Evolutionary conservation across 2,888 invertebrate genomes (phyloP).

Genomic region (Patella depressa): DNA sequence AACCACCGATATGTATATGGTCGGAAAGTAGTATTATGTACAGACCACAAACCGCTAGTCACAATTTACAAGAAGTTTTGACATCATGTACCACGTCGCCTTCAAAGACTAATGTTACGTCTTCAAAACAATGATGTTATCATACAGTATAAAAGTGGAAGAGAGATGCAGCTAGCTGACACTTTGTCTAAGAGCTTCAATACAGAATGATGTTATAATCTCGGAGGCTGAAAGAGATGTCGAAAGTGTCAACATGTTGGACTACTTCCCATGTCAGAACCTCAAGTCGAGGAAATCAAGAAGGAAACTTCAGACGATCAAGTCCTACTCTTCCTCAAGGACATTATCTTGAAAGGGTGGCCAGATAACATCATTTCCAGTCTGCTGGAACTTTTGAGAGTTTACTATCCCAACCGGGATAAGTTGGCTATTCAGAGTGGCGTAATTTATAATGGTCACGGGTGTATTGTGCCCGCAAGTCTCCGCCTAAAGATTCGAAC

Average conservation of each 20-base stretch:
- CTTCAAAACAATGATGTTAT: neutral
- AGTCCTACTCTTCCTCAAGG: slow-evolving; percentile 8
- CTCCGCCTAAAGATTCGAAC: neutral
- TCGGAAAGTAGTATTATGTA: too few species aligned
- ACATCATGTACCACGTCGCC: neutral
- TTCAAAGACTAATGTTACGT: neutral
- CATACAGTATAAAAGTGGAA: neutral
- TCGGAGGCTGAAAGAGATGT: too few species aligned
- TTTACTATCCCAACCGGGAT: slow-evolving; percentile 19
- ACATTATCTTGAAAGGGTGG: slow-evolving; percentile 28
- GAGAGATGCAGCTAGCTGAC: slow-evolving; percentile 5
- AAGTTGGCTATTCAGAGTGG: neutral
- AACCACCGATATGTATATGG: too few species aligned
- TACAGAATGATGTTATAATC: too few species aligned
- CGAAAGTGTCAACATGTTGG: too few species aligned
- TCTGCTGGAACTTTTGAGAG: neutral
- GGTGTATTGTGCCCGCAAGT: neutral
- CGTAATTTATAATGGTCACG: neutral
- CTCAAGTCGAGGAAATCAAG: neutral
- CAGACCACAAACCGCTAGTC: too few species aligned
- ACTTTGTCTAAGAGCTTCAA: neutral
- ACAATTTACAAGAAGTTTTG: neutral
- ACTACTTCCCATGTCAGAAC: too few species aligned
- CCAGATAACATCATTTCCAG: slow-evolving; percentile 12
- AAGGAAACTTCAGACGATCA: slow-evolving; percentile 20